Base-by-base conservation (phyloP, 2,888 invertebrate genomes). In the Scaptomyza flava region DNA sequence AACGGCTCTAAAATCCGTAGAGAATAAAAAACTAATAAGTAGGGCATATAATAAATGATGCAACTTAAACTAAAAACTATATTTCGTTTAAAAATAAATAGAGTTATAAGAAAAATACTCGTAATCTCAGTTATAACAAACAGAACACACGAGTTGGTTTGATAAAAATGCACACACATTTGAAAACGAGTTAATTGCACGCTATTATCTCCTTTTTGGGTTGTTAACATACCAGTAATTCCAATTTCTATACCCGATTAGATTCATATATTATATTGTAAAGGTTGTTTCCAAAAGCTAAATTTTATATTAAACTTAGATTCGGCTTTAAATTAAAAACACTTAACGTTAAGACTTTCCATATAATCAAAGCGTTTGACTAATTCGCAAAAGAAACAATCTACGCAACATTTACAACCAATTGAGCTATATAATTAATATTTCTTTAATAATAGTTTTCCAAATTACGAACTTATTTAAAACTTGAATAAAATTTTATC, bases 181-280 rank as follows among this genome's bases (percentile, higher is more conserved):
- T 81, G 70, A 73, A 84, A 84, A 78, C 82, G 69, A 87, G 82
- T 82, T 82, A 69, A 56, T 74, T 82, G 82, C 82, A 82, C 87
- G 82, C 67, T 87, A 68, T 74, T 66, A 66, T 60, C 65, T 67
- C 53, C 46, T 63, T 67, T 59, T 78, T 81, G 67, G 61, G 68
- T 53, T 50, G 33, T 34, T 11, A 36, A 23, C n/a, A 14, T 23
- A 23, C 36, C 27, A 36, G 23, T 36, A 33, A 45, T 33, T 33
- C 36, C 38, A 31, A 46, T 63, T 43, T 9, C 34, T 45, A n/a
- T 36, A 63, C 20, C 53, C 11, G 9, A 41, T 45, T 41, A 33
- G 27, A 63, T 38, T 34, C 31, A 17, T n/a, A 33, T 46, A 3
- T 45, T 41, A 42, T 34, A 23, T 14, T 46, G 31, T 54, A 45